These are phyloP conservation scores for Helostoma temminkii DNA, from an alignment of 2,797 vertebrate genomes.

Conservation along the genomic window DNA sequence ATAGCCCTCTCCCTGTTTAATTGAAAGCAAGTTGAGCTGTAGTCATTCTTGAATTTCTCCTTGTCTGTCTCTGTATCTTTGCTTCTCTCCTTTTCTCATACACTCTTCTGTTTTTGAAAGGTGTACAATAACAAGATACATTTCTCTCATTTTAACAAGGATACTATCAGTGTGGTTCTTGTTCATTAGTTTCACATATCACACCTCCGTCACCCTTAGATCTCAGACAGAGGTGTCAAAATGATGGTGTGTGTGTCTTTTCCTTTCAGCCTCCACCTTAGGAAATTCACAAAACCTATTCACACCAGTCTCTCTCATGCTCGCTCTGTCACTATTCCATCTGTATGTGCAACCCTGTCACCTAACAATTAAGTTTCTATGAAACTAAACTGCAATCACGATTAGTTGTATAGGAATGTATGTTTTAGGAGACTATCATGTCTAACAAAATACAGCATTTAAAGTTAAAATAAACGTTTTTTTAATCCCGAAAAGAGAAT, in stretches of 20 bases:
- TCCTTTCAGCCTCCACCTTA: slow-evolving; percentile 52
- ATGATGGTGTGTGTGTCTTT: slow-evolving; percentile 54
- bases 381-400: too few relatives aligned
- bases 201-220: slow-evolving; percentile 75
- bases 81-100: slow-evolving; percentile 30
- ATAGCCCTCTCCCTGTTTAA: slow-evolving; percentile 48
- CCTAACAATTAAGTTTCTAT: too few relatives aligned
- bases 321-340: slow-evolving; percentile 37
- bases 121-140: slow-evolving; percentile 72
- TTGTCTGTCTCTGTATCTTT: slow-evolving; percentile 40
- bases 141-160: slow-evolving; percentile 74
- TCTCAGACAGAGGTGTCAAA: slow-evolving; percentile 77
- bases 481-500: slow-evolving; percentile 37
- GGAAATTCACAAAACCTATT: slow-evolving; percentile 72
- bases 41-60: slow-evolving; percentile 29
- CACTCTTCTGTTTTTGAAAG: slow-evolving; percentile 57
- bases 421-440: too few relatives aligned
- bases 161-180: slow-evolving; percentile 67
- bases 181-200: slow-evolving; percentile 79
- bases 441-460: slow-evolving; percentile 50
- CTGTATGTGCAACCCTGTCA: slow-evolving; percentile 23
- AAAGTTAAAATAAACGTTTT: too few relatives aligned
- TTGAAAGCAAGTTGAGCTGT: slow-evolving; percentile 61
- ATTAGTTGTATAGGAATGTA: too few relatives aligned
- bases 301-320: slow-evolving; percentile 55